Evolutionary conservation across 2,888 invertebrate species (phyloP).

Genomic region (Netelia virgata): DNA sequence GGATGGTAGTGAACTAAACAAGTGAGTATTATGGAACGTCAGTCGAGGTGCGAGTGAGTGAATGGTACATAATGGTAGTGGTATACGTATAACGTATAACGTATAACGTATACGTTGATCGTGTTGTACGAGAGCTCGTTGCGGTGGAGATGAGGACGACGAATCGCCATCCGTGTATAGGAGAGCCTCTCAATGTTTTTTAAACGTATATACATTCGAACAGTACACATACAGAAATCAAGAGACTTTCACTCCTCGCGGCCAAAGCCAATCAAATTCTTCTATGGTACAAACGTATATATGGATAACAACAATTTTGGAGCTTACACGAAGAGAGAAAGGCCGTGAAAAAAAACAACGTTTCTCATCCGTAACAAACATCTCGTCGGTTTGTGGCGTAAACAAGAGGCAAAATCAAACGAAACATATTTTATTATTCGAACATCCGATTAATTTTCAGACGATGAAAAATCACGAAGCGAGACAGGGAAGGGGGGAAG

Average conservation of each 20-base stretch:
- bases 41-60: constrained; percentile 71
- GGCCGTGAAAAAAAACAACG: constrained; percentile 23
- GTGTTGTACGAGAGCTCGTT: constrained; percentile 45
- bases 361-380: constrained; percentile 43
- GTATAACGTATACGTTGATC: not conserved
- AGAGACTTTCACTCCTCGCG: constrained; percentile 78
- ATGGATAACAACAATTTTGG: not conserved
- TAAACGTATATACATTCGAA: not conserved
- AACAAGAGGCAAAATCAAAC: not conserved
- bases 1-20: constrained; percentile 79
- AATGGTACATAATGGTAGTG: constrained; percentile 71
- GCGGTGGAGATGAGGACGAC: constrained; percentile 59
- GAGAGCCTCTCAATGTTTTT: constrained; percentile 18
- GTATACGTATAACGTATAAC: too few relatives aligned
- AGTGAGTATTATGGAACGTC: constrained; percentile 78
- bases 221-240: constrained; percentile 35
- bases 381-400: not conserved
- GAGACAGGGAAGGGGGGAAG: not conserved
- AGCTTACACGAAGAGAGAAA: constrained; percentile 49
- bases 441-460: not conserved
- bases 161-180: constrained; percentile 73
- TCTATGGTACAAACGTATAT: constrained; percentile 2
- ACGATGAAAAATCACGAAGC: not conserved
- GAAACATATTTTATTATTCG: not conserved
- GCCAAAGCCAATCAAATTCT: constrained; percentile 50